A percentile compares a stretch with the other conserved stretches of the same genome.
Conservation (phyloP, 2,888 invertebrate genomes). For the Trichogramma evanescens region DNA sequence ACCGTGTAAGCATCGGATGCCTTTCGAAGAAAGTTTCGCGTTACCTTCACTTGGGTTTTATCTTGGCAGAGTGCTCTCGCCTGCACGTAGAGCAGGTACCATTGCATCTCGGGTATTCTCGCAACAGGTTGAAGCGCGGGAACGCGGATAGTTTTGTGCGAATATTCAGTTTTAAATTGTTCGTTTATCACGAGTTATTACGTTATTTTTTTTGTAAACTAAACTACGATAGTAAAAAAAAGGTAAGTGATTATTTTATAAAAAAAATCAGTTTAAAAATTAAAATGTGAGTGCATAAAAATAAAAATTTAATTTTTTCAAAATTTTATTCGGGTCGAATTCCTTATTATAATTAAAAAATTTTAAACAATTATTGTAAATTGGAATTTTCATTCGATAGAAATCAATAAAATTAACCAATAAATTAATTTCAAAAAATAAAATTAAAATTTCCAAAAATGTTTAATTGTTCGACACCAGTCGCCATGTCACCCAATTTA, state of each 20-base stretch:
- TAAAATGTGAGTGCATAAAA: background rate
- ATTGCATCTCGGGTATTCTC: background rate
- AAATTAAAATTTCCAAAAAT: background rate
- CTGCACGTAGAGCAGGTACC: conserved; percentile 2
- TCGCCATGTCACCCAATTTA: conserved; percentile 57
- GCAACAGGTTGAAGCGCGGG: background rate
- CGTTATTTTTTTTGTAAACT: no score
- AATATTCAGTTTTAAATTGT: background rate
- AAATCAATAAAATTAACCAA: no score
- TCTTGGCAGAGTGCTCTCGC: background rate
- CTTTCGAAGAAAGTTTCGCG: conserved; percentile 11
- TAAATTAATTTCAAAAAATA: background rate
- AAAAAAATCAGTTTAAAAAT: background rate
- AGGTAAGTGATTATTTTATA: no score
- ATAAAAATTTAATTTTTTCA: no score
- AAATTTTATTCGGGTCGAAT: no score
- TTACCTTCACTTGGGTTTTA: conserved; percentile 11
- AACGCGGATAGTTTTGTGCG: background rate
- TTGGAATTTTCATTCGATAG: no score
- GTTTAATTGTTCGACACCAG: background rate
- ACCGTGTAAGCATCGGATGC: background rate
- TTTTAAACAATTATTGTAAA: no score
- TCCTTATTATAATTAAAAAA: no score
- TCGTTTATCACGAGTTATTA: background rate
- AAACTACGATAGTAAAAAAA: no score